Evolutionary conservation across 1,140 invertebrate species (phyloP).

Genomic region (Neocloeon triangulifer): DNA sequence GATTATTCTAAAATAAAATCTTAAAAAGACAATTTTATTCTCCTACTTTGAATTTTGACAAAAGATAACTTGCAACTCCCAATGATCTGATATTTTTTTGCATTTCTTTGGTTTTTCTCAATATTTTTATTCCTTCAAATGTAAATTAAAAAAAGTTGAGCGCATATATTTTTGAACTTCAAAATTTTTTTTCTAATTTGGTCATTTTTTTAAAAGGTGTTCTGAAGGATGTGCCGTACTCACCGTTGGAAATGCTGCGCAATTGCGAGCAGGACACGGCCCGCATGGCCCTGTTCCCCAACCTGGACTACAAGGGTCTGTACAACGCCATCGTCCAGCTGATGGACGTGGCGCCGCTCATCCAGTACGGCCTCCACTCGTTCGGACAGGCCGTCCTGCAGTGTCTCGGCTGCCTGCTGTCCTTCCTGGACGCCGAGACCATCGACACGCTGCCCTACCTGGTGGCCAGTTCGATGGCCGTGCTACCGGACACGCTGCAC

Average conservation of each 20-base stretch:
- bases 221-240: slow-evolving; percentile 81
- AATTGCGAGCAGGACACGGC: slow-evolving; percentile 61
- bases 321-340: slow-evolving; percentile 68
- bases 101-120: no score
- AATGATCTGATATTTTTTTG: no score
- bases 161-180: no score
- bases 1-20: no score
- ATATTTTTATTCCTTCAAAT: neutral
- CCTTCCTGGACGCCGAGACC: slow-evolving; percentile 88
- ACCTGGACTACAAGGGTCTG: slow-evolving; percentile 82
- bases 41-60: no score
- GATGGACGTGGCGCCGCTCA: slow-evolving; percentile 56
- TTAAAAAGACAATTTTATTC: no score
- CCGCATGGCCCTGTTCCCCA: slow-evolving; percentile 76
- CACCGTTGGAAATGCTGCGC: slow-evolving; percentile 72
- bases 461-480: slow-evolving; percentile 78
- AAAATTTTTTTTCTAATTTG: no score
- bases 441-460: slow-evolving; percentile 89
- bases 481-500: slow-evolving; percentile 73
- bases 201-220: slow-evolving; percentile 46
- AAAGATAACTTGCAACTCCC: no score
- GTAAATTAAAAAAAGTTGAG: no score
- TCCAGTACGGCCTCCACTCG: slow-evolving; percentile 70
- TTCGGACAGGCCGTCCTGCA: slow-evolving; percentile 80
- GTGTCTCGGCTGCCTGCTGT: slow-evolving; percentile 74